These are phyloP conservation scores for Zygaena filipendulae DNA, from an alignment of 2,888 invertebrate genomes.

Conservation along the genomic window DNA sequence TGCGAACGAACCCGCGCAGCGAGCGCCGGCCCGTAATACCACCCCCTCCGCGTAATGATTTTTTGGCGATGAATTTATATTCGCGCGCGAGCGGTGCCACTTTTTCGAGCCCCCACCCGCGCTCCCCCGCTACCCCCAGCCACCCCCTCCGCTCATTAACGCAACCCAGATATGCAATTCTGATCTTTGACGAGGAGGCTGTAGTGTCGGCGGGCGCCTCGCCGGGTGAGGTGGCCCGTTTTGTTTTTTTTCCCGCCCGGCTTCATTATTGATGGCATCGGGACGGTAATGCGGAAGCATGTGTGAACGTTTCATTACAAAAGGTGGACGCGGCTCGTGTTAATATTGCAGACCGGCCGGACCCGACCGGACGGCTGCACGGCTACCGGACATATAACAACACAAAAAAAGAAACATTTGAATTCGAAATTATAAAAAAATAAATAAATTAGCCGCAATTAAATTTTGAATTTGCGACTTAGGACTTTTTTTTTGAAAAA, in stretches of 20 bases:
- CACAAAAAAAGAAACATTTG: constrained; percentile 36
- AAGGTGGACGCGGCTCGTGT: constrained; percentile 66
- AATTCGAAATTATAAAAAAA: constrained; percentile 27
- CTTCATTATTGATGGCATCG: constrained; percentile 70
- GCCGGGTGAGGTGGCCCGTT: constrained; percentile 64
- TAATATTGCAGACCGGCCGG: constrained; percentile 66
- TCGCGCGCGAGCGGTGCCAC: constrained; percentile 73
- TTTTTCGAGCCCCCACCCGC: constrained; percentile 62
- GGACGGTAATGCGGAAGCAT: constrained; percentile 69
- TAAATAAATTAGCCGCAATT: constrained; percentile 34
- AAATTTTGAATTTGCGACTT: constrained; percentile 21
- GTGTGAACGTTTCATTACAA: constrained; percentile 69
- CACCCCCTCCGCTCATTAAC: constrained; percentile 69
- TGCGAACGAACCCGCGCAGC: constrained; percentile 62
- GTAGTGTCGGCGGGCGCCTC: constrained; percentile 67
- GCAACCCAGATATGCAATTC: constrained; percentile 75
- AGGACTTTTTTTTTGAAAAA: background rate
- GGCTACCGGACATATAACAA: constrained; percentile 35
- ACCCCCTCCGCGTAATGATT: constrained; percentile 86
- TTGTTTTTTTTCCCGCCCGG: constrained; percentile 70
- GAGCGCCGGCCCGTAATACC: constrained; percentile 70
- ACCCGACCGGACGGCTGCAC: constrained; percentile 64
- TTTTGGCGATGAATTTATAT: constrained; percentile 85
- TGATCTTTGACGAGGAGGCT: constrained; percentile 72
- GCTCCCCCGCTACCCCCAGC: no score